Base-by-base conservation (phyloP, 2,888 invertebrate species). In the Nymphalis c-album region DNA sequence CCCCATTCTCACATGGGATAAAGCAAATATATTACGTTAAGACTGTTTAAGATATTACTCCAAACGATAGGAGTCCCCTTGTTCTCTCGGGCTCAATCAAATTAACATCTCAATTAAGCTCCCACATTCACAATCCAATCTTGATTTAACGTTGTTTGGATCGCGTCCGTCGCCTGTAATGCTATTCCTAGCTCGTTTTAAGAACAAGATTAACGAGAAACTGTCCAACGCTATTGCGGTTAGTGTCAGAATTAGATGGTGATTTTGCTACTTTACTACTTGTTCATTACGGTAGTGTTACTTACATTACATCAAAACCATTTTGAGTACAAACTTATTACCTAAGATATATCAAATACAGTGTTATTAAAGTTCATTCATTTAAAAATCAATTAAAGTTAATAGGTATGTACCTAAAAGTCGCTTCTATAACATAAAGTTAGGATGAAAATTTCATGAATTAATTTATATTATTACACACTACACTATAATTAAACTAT, bases 21-120 rank as follows among this genome's bases (percentile, higher is more conserved):
- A 57, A 48, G 45, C 50, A 61, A 55, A 61, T 68, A 73, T 70
- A 70, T 68, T 63, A 67, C 64, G 64, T 73, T 71, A 70, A 64
- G 67, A 67, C 70, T 66, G 59, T 60, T 69, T 68, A 69, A 70
- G 65, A 69, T 69, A 70, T 68, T 69, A 67, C 60, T 62, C 60
- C 67, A 64, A 62, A 69, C 67, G 68, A 69, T 66, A 64, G 62
- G 20, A 60, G 64, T 68, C 65, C 55, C 69, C 62, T 58, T 67
- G 63, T 64, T 68, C 68, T 70, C 70, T 61, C 63, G 71, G 67
- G 69, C 69, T 63, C 67, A 75, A 76, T 76, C 71, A 70, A 74
- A 76, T 76, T 76, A 76, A 71, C 75, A 71, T 73, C 74, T 68
- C 74, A 72, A 73, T 75, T 75, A 75, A 72, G 71, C 71, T 68